Evolutionary conservation across 2,113 vertebrate genomes (phyloP).

Genomic region (Heloderma charlesbogerti): DNA sequence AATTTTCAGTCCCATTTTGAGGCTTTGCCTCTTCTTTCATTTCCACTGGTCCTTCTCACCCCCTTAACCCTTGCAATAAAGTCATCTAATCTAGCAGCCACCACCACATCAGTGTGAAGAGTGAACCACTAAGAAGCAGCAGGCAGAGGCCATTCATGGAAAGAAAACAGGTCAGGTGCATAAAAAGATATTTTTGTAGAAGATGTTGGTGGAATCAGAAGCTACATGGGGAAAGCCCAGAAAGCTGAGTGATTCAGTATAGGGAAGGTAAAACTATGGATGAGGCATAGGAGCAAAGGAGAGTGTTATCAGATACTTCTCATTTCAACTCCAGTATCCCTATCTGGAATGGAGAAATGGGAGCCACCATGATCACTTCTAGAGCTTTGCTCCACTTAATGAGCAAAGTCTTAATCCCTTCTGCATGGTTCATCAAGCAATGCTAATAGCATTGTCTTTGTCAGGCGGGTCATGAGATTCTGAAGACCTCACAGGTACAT

Average conservation of each 20-base stretch:
- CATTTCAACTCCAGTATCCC: background rate
- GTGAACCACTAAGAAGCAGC: background rate
- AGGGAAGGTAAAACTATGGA: background rate
- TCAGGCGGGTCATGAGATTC: conserved; percentile 45
- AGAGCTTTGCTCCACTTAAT: background rate
- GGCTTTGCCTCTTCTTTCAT: no score
- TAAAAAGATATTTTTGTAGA: background rate
- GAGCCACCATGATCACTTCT: background rate
- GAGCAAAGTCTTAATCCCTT: conserved; percentile 31
- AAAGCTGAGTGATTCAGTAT: background rate
- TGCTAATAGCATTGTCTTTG: conserved; percentile 8
- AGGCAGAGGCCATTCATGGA: background rate
- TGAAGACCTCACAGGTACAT: conserved; percentile 42
- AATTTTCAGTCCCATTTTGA: no score
- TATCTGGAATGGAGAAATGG: rapidly evolving
- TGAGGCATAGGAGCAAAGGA: background rate
- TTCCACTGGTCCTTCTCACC: no score
- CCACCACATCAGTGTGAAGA: background rate
- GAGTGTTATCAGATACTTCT: background rate
- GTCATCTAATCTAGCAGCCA: background rate
- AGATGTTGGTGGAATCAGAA: background rate
- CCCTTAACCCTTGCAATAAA: no score
- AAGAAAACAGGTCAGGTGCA: background rate
- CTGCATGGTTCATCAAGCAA: background rate
- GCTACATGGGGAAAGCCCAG: no score